These are phyloP conservation scores for Xestia sexstrigata DNA, from an alignment of 2,888 invertebrate species.

Conservation along the genomic window DNA sequence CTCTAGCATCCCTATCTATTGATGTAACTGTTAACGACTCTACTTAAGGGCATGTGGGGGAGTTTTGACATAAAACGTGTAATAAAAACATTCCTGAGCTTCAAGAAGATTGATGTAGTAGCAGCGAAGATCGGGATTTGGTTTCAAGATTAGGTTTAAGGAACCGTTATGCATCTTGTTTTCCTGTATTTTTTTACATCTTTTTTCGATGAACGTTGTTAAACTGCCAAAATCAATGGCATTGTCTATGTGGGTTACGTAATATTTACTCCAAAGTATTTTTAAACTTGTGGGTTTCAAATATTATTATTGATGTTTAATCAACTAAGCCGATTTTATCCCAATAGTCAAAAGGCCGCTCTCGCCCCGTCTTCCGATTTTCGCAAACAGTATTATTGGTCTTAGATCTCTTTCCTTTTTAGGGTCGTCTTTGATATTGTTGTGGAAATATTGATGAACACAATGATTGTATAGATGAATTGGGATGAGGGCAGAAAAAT, in stretches of 20 bases:
- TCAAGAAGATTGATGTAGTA: not conserved
- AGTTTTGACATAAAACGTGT: constrained; percentile 41
- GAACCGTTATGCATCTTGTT: not conserved
- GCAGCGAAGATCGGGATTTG: not conserved
- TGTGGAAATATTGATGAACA: not conserved
- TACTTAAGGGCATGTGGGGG: constrained; percentile 35
- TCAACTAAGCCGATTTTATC: not conserved
- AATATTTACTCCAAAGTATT: too few species aligned
- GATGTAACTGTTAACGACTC: constrained; percentile 35
- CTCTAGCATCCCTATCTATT: constrained; percentile 43
- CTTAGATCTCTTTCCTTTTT: not conserved
- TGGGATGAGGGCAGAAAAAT: too few species aligned
- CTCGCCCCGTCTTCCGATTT: not conserved
- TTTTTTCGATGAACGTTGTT: not conserved
- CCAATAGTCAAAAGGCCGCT: not conserved
- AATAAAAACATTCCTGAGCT: constrained; percentile 28
- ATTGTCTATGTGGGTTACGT: not conserved
- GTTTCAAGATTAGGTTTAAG: not conserved
- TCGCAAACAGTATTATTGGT: not conserved
- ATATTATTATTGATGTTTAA: too few species aligned
- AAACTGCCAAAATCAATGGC: not conserved
- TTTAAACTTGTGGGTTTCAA: too few species aligned
- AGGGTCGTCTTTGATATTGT: not conserved
- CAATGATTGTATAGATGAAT: not conserved
- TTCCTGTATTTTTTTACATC: not conserved